Percentiles rank a stretch among this genome's conserved stretches.
Evolutionary conservation across 2,888 invertebrate genomes (phyloP).

Genomic region (Drosophila subsilvestris): DNA sequence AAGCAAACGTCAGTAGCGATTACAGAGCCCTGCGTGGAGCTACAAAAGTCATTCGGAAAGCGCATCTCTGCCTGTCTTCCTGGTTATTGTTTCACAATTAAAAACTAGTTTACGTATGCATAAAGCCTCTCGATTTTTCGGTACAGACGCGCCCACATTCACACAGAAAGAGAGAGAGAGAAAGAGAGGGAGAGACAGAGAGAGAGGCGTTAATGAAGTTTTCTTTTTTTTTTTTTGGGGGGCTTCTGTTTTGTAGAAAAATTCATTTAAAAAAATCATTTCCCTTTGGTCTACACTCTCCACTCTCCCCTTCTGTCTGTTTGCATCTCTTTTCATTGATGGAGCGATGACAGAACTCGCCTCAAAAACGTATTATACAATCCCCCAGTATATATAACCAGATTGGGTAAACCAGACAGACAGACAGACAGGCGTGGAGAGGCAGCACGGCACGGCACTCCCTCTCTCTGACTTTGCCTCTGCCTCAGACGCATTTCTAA

Average conservation of each 20-base stretch:
- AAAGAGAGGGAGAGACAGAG: not conserved
- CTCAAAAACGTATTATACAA: slow-evolving; percentile 27
- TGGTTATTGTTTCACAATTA: slow-evolving; percentile 72
- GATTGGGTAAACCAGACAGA: slow-evolving; percentile 17
- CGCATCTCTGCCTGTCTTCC: slow-evolving; percentile 50
- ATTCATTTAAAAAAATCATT: slow-evolving; percentile 19
- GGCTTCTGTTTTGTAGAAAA: slow-evolving; percentile 5
- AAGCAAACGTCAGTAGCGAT: slow-evolving; percentile 26
- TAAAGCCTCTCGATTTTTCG: slow-evolving; percentile 3
- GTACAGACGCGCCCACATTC: slow-evolving; percentile 59
- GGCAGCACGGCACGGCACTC: slow-evolving; percentile 16
- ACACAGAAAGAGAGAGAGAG: too few relatives aligned
- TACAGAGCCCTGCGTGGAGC: slow-evolving; percentile 1
- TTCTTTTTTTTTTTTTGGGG: slow-evolving; percentile 52
- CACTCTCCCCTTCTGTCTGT: not conserved
- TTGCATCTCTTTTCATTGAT: not conserved
- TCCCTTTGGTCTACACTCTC: slow-evolving; percentile 19
- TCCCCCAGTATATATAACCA: not conserved
- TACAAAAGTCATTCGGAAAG: slow-evolving; percentile 11
- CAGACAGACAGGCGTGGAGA: slow-evolving; percentile 9
- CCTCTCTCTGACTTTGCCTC: not conserved
- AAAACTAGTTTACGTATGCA: slow-evolving; percentile 64
- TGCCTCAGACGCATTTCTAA: slow-evolving; percentile 62
- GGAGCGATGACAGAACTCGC: slow-evolving; percentile 46
- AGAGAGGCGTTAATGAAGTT: slow-evolving; percentile 61